Evolutionary conservation across 2,797 vertebrate species (phyloP).

Genomic region (Threskiornis aethiopicus): DNA sequence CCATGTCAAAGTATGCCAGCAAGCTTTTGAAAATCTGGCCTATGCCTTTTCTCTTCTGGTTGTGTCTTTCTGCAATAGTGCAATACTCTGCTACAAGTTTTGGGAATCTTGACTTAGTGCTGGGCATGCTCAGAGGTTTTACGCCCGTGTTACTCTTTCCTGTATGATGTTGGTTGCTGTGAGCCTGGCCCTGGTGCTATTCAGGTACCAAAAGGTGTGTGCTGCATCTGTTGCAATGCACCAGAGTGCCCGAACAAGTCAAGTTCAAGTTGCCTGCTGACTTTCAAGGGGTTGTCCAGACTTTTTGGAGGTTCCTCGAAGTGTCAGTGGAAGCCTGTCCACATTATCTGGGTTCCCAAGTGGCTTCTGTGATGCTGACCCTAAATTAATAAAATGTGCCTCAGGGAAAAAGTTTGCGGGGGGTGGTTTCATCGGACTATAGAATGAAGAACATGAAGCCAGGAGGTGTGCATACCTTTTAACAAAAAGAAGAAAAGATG

Average conservation of each 20-base stretch:
- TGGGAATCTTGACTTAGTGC: neutral
- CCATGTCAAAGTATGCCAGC: neutral
- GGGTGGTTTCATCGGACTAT: neutral
- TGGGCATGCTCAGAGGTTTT: neutral
- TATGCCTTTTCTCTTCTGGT: neutral
- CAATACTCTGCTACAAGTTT: neutral
- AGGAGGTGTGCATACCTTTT: neutral
- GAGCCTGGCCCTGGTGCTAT: neutral
- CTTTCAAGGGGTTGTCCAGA: neutral
- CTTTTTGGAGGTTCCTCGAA: neutral
- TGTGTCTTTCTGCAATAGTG: neutral
- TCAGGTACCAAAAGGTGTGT: rapidly evolving
- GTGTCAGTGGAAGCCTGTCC: neutral
- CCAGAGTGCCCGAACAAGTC: neutral
- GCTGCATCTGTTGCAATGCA: neutral
- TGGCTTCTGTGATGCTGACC: neutral
- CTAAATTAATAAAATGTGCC: neutral
- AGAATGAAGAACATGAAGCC: neutral
- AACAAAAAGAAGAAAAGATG: neutral
- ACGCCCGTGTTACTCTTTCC: neutral
- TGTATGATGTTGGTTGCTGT: neutral
- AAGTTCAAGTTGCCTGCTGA: neutral
- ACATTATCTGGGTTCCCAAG: neutral
- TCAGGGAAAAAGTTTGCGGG: rapidly evolving
- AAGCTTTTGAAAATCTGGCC: neutral